These are phyloP conservation scores for Colius striatus DNA, from an alignment of 2,113 vertebrate species.

Conservation along the genomic window DNA sequence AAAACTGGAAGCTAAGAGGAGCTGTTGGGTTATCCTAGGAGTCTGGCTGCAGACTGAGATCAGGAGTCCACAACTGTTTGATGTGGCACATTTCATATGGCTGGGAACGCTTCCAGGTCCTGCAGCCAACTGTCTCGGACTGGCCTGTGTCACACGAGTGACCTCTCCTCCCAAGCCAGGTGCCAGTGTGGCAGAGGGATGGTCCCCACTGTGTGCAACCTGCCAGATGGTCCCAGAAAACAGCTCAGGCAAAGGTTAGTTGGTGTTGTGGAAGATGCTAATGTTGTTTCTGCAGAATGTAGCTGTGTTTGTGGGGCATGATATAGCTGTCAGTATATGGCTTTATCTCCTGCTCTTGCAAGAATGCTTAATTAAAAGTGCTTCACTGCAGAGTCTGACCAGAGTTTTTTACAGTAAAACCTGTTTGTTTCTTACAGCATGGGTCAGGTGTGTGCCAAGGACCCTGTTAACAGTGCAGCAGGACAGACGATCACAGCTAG, in stretches of 20 bases:
- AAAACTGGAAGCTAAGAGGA: neutral
- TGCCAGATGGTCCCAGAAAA: neutral
- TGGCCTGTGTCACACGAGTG: fast-evolving
- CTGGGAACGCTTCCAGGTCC: neutral
- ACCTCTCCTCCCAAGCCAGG: neutral
- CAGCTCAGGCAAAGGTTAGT: neutral
- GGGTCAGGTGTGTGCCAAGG: neutral
- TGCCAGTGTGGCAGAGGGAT: neutral
- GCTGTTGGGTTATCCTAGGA: neutral
- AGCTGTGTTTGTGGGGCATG: no score
- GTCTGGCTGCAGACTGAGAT: neutral
- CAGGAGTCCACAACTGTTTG: neutral
- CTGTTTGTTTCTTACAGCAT: neutral
- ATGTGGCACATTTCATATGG: neutral
- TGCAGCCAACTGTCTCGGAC: neutral
- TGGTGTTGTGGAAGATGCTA: neutral
- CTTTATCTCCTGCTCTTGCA: no score
- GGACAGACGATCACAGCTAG: fast-evolving
- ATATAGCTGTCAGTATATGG: no score
- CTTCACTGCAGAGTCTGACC: no score
- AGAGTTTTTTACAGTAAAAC: no score
- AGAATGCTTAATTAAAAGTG: no score
- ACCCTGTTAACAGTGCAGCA: neutral
- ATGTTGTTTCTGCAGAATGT: no score
- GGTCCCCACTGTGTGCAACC: fast-evolving